phyloP scores from a whole-genome alignment of 2,888 invertebrate species.

The Hyposoter didymator region DNA sequence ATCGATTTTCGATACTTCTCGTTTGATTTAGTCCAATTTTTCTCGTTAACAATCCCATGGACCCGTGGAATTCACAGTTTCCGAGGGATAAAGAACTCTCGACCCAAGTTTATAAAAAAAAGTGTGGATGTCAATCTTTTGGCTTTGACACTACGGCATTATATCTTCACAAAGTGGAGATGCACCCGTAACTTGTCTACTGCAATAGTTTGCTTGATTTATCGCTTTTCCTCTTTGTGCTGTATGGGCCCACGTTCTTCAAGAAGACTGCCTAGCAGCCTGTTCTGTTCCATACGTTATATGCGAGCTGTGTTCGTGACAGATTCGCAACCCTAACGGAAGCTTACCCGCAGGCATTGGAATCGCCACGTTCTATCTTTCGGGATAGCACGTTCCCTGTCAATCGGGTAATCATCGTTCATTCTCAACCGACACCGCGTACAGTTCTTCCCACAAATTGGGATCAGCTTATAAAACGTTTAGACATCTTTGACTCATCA shows the following conservation, averaged over 20 bases:
- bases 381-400: slow-evolving; percentile 24
- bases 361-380: slow-evolving; percentile 37
- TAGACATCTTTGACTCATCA: slow-evolving; percentile 36
- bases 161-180: slow-evolving; percentile 5
- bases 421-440: slow-evolving; percentile 42
- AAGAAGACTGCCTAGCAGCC: slow-evolving; percentile 28
- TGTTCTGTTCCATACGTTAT: slow-evolving; percentile 28
- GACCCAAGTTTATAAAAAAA: not conserved
- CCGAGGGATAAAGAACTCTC: not conserved
- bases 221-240: slow-evolving; percentile 48
- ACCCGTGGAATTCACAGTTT: not conserved
- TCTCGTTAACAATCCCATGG: not conserved
- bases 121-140: not conserved
- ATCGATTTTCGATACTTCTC: not conserved
- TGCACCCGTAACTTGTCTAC: slow-evolving; percentile 1
- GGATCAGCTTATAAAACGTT: slow-evolving; percentile 31
- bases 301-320: slow-evolving; percentile 56
- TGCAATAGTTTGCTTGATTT: slow-evolving; percentile 43
- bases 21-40: not conserved
- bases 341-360: slow-evolving; percentile 30
- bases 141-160: not conserved
- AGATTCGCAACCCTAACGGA: slow-evolving; percentile 51
- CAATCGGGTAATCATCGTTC: slow-evolving; percentile 57
- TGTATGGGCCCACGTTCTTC: slow-evolving; percentile 8
- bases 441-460: slow-evolving; percentile 15